Evolutionary conservation across 2,113 vertebrate genomes (phyloP).

Genomic region (Plecturocebus donacophilus): DNA sequence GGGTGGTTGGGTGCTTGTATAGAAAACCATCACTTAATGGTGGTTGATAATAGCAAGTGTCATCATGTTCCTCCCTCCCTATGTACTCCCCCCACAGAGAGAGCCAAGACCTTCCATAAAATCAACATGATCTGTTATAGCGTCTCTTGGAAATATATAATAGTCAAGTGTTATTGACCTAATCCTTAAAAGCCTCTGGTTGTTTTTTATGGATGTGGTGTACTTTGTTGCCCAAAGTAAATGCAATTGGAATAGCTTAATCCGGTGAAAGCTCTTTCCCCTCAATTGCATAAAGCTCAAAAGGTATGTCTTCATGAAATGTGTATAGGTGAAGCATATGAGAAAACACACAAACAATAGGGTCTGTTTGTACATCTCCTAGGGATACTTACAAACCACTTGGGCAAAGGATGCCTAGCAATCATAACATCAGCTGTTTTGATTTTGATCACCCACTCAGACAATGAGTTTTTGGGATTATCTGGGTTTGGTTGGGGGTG

Average conservation of each 20-base stretch:
- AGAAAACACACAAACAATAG: conserved; percentile 68
- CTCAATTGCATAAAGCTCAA: conserved; percentile 52
- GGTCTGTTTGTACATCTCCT: conserved; percentile 64
- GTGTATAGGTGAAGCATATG: conserved; percentile 35
- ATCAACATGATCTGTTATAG: neutral
- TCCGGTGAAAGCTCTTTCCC: conserved; percentile 38
- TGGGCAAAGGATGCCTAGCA: conserved; percentile 59
- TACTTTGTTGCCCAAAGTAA: conserved; percentile 57
- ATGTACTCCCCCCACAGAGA: neutral
- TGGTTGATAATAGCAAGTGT: neutral
- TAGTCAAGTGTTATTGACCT: conserved; percentile 46
- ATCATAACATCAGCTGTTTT: conserved; percentile 74
- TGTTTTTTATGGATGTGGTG: conserved; percentile 36
- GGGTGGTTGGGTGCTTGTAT: neutral
- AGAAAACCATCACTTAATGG: neutral
- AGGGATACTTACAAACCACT: conserved; percentile 61
- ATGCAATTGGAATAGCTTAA: conserved; percentile 55
- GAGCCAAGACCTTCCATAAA: neutral
- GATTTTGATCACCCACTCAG: conserved; percentile 75
- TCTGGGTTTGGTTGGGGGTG: neutral
- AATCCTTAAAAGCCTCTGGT: conserved; percentile 1
- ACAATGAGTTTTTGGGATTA: conserved; percentile 73
- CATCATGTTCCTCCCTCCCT: neutral
- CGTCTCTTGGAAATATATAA: neutral
- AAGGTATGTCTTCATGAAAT: conserved; percentile 58